Evolutionary conservation across 2,113 vertebrate species (phyloP), one percentile per base, ranked within the genome.

Genomic region (Meleagris gallopavo): DNA sequence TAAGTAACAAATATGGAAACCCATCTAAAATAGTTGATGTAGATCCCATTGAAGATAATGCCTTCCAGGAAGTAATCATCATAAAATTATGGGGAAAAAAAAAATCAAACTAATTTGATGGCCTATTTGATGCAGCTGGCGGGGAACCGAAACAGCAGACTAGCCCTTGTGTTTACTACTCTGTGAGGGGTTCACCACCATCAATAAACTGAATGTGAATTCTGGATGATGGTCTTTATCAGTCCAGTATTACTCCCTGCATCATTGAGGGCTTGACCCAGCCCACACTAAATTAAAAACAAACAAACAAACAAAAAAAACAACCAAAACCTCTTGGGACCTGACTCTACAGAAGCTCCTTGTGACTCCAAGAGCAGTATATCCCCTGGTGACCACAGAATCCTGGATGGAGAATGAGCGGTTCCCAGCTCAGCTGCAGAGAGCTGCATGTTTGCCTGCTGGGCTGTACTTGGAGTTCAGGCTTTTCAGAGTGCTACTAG

Each of bases 131-230:
- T 95, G 45, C 81, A 96, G 91, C 71, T 94, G 89, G 58, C 82
- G 43, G 70, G 46, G n/a, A 90, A 96, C 85, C 90, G 94, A 95
- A 96, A 48, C 75, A 89, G 65, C 57, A 90, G 81, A 82, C 72
- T 92, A 81, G 66, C 86, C 62, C 75, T 88, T 54, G 83, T 87
- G 45, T 96, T 97, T 95, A 96, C 95, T 96, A 38, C 82, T 85
- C 84, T 90, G 48, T 75, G 95, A 78, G 78, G 93, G 87, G 91
- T 97, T 96, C 90, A 95, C 72, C 50, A 74, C 82, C 88, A 70
- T 89, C 96, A 96, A 94, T 96, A 97, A 97, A 96, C 75, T 60
- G 86, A 71, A 91, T 83, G 91, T 86, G 94, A 97, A 95, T 96
- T 93, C 82, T 91, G 89, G 65, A 71, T 2, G 32, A 93, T 88